Evolutionary conservation across 1,140 invertebrate genomes (phyloP).

Genomic region (Drosophila mayri): DNA sequence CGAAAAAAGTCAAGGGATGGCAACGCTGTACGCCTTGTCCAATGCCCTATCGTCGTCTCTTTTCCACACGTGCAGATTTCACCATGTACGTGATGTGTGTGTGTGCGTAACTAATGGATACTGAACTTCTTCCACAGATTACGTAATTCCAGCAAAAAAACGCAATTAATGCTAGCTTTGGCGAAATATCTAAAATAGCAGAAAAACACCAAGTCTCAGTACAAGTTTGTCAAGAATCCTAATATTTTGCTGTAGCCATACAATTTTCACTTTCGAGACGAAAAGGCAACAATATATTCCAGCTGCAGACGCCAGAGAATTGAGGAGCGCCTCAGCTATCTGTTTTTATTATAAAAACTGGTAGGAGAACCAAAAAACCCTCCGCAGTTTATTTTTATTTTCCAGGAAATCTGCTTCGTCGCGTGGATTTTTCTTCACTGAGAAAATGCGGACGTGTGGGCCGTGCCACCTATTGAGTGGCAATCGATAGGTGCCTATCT

Average conservation of each 20-base stretch:
- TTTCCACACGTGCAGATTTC: slow-evolving; percentile 23
- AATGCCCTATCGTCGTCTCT: slow-evolving; percentile 53
- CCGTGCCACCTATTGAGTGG: slow-evolving; percentile 20
- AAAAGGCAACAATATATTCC: slow-evolving; percentile 11
- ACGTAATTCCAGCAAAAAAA: slow-evolving; percentile 40
- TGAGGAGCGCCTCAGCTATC: neutral
- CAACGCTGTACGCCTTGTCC: slow-evolving; percentile 46
- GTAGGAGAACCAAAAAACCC: slow-evolving; percentile 4
- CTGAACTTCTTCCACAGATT: slow-evolving; percentile 31
- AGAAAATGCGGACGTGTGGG: slow-evolving; percentile 19
- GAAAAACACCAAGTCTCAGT: slow-evolving; percentile 34
- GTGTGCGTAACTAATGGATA: slow-evolving; percentile 37
- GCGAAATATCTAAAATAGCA: slow-evolving; percentile 27
- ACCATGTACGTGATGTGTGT: slow-evolving; percentile 9
- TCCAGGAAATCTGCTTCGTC: slow-evolving; percentile 33
- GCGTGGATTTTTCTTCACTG: slow-evolving; percentile 28
- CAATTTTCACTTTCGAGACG: slow-evolving; percentile 29
- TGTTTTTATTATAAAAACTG: slow-evolving; percentile 25
- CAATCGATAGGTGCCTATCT: slow-evolving; percentile 22
- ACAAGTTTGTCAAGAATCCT: neutral
- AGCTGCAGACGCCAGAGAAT: slow-evolving; percentile 9
- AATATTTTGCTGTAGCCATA: slow-evolving; percentile 4
- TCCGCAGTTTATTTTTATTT: neutral
- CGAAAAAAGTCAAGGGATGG: slow-evolving; percentile 30
- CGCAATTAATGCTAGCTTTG: slow-evolving; percentile 14